These are phyloP conservation scores for Montipora efflorescens DNA, from an alignment of 64 coral and sea anemone genomes.

Conservation along the genomic window DNA sequence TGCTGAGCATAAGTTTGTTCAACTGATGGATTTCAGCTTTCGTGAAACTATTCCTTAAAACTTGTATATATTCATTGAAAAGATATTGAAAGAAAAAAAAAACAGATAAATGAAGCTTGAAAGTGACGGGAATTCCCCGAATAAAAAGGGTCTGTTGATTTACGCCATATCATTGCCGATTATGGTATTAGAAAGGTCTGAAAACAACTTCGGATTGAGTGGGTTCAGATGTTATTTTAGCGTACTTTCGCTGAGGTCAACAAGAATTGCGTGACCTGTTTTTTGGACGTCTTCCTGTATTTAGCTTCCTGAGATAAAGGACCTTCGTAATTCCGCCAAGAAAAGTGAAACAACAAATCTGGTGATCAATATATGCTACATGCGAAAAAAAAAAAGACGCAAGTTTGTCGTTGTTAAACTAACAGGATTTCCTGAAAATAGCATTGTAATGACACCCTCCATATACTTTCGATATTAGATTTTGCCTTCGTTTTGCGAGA, in stretches of 20 bases:
- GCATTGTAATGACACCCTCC: not conserved
- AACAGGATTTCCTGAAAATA: slow-evolving; percentile 1
- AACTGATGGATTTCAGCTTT: no score
- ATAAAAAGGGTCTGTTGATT: no score
- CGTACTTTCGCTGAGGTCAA: not conserved
- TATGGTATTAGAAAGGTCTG: not conserved
- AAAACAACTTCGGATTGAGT: not conserved
- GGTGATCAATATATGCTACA: slow-evolving; percentile 1
- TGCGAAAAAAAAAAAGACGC: not conserved
- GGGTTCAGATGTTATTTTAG: not conserved
- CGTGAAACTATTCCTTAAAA: no score
- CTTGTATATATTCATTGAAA: no score
- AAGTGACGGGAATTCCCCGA: no score
- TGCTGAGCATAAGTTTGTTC: no score
- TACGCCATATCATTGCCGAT: not conserved
- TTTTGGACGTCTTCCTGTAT: not conserved
- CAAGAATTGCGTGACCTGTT: not conserved
- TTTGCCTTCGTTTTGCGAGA: not conserved
- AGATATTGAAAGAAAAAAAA: no score
- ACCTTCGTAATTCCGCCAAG: not conserved
- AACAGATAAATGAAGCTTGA: no score
- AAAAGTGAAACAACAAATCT: not conserved
- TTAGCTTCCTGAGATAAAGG: not conserved
- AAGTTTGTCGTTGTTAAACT: not conserved
- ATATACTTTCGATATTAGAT: not conserved